Base-by-base conservation (phyloP, 2,888 invertebrate genomes). In the Andrena praecox region DNA sequence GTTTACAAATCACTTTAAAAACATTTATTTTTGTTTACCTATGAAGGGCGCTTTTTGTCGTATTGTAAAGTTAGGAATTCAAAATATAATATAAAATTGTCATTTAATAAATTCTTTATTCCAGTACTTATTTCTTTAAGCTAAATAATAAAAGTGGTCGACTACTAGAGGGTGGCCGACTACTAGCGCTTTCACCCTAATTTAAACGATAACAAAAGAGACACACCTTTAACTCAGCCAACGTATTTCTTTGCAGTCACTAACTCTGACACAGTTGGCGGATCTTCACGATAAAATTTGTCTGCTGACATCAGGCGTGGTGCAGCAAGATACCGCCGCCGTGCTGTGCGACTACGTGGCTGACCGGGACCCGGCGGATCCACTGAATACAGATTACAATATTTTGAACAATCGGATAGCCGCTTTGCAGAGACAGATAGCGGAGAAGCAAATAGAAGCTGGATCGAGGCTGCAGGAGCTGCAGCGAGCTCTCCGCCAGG, bases 281-380 rank as follows among this genome's bases (percentile, higher is more conserved):
- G 92, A 93, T 35, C 84, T 93, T 35, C 92, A 93, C 80, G 93
- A 93, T 56, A 88, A 88, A 67, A 91, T 93, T 42, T 93, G 93
- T 69, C 42, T 80, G 4, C 52, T 91, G 60, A 93, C 92, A 24
- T 90, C 91, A 59, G 78, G 76, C 24, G 90, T 92, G 87, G 90
- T 93, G 52, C 77, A 85, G 8, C 78, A 89, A 54, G 90, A 90
- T 52, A 73, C 62, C 60, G 69, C 31, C 4, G 29, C 68, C 2
- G 67, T 75, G 20, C 33, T 64, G 1, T 79, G 73, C 66, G 73
- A 74, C 8, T 42, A 54, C n/a, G 60, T 16, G 2, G 24, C 66
- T 50, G 64, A 29, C 6, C 42, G n/a, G 8, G 68, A 62, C 24
- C 27, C 67, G 3, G 59, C 33, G 16, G 52, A 42, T 62, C 68